phyloP scores from a whole-genome alignment of 1,140 invertebrate species.

The Bombyx mori region ASM3026992v2 NC_085116.1:3882001-3882500 shows the following conservation, averaged over 20 bases:
- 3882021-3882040: constrained; percentile 63
- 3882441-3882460: constrained; percentile 39
- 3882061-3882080: constrained; percentile 54
- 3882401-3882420: constrained; percentile 27
- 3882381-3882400: constrained; percentile 43
- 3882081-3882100: constrained; percentile 51
- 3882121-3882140: neutral
- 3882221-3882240: too few relatives aligned
- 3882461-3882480: constrained; percentile 29
- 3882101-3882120: constrained; percentile 52
- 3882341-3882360: constrained; percentile 54
- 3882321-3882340: constrained; percentile 55
- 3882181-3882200: too few relatives aligned
- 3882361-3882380: constrained; percentile 53
- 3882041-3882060: constrained; percentile 51
- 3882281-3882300: constrained; percentile 37
- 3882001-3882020: constrained; percentile 61
- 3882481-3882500: too few relatives aligned
- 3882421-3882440: constrained; percentile 59
- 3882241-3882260: too few relatives aligned
- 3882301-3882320: constrained; percentile 14
- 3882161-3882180: too few relatives aligned
- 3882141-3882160: too few relatives aligned
- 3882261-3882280: constrained; percentile 30
- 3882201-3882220: too few relatives aligned